Base-by-base conservation (phyloP, 1,140 invertebrate species). In the Ceratosolen solmsi region DNA sequence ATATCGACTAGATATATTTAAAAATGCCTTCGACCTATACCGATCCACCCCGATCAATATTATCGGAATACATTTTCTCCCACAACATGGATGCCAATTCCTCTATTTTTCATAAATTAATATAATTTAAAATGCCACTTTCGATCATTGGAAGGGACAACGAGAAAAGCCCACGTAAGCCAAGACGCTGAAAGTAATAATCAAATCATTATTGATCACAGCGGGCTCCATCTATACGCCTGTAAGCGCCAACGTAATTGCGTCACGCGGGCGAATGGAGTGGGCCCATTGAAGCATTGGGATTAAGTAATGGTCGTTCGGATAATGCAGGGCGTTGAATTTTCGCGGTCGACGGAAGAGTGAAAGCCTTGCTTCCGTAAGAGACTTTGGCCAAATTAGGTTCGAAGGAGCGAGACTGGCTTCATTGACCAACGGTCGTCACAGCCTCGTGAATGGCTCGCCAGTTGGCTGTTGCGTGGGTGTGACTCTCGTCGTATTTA, bases 351-450 rank as follows among this genome's bases (percentile, higher is more conserved):
- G 63, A 0, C 1, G 1, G 51, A 27, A 56, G 54, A 63, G 75
- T 51, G 75, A 77, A 77, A 77, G 75, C 60, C 30, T 25, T 36
- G 56, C 75, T 73, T 54, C 41, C 49, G 71, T 71, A 27, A 46
- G 56, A 58, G 54, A 49, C 46, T 51, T 68, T 36, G n/a, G 46
- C 76, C 76, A 78, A 78, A 78, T 78, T 78, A 70, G 76, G 76
- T 27, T 33, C 74, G 74, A 41, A 46, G n/a, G 56, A 25, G 30
- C 22, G 30, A n/a, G 25, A 27, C 25, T 54, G 17, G 60, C 38
- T 51, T 77, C 75, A 68, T 76, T 65, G 75, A 77, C 75, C 41
- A 5, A 54, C 2, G 20, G 30, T 33, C 33, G 63, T 1, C 2
- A 4, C 25, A 7, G 56, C 1, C 56, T 60, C 51, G 51, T 56